Base-by-base conservation (phyloP, 1,140 invertebrate genomes). In the Bombus fervidus region DNA sequence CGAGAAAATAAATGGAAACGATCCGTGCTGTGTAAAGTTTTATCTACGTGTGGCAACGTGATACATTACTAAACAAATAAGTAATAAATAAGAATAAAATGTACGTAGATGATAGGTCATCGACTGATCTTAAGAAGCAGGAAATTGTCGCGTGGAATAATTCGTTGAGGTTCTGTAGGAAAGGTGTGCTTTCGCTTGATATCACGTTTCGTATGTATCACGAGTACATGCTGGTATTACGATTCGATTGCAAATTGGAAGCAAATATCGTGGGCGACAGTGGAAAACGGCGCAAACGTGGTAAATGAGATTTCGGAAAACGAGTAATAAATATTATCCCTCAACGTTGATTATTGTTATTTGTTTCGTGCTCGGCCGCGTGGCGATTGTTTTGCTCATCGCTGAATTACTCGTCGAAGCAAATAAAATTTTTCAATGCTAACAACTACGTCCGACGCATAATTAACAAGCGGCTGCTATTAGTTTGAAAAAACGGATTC, bases 401-500 rank as follows among this genome's bases (percentile, higher is more conserved):
- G 28, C 2, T 68, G 64, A 37, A 68, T 18, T 2, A 34, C 28
- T 57, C 31, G 28, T 22, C 25, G 43, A 39, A 15, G n/a, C 12
- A 12, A 28, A 39, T 5, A 8, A 47, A 62, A 43, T 8, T n/a
- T 53, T 53, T 53, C 18, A 22, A 53, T 8, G 47, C 28, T 53
- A 4, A 25, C 39, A 25, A 3, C 73, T 25, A 31, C 43, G 57
- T 25, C 6, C 5, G 28, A 8, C 5, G 53, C 39, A 69, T 59
- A 84, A 71, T 84, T 71, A 69, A 57, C 64, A 71, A 57, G 53
- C 31, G 37, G 5, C 18, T 25, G 10, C 15, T 43, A 59, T 71
- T 69, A 59, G 28, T 43, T 25, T 3, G 31, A 34, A 71, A 41
- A 82, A 84, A 84, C 66, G 59, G 39, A 43, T 47, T 59, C n/a